Evolutionary conservation across 2,797 vertebrate species (phyloP).

Genomic region (Scyliorhinus canicula): DNA sequence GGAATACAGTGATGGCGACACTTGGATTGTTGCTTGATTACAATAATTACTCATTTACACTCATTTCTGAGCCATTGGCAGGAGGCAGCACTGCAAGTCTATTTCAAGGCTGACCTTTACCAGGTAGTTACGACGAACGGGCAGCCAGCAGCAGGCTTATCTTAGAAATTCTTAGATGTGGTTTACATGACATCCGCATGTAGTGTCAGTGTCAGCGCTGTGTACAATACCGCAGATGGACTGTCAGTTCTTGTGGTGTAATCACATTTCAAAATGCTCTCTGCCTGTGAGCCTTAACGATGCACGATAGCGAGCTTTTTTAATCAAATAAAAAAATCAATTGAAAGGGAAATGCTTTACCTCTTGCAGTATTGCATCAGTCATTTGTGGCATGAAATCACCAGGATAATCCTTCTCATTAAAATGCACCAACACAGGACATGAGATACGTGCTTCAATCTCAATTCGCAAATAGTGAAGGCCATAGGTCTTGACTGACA

Average conservation of each 20-base stretch:
- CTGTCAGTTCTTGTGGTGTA: not conserved
- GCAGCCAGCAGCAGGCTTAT: not conserved
- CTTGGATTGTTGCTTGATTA: not conserved
- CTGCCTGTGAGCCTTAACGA: not conserved
- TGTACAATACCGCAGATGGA: not conserved
- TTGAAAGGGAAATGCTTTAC: not conserved
- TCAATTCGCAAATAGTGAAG: not conserved
- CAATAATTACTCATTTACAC: not conserved
- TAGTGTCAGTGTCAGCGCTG: not conserved
- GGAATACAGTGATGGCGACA: not conserved
- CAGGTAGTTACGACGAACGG: not conserved
- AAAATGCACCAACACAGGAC: not conserved
- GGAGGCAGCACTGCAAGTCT: not conserved
- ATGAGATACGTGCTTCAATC: not conserved
- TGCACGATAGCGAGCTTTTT: no score
- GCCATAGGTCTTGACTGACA: not conserved
- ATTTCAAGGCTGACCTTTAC: slow-evolving; percentile 15
- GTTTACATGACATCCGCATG: not conserved
- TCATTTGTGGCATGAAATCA: not conserved
- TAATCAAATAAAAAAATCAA: not conserved
- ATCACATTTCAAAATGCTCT: not conserved
- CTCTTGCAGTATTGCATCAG: not conserved
- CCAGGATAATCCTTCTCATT: not conserved
- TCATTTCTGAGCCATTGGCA: not conserved
- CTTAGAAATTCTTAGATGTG: not conserved